Evolutionary conservation across 2,888 invertebrate species (phyloP).

Genomic region (Netelia virgata): DNA sequence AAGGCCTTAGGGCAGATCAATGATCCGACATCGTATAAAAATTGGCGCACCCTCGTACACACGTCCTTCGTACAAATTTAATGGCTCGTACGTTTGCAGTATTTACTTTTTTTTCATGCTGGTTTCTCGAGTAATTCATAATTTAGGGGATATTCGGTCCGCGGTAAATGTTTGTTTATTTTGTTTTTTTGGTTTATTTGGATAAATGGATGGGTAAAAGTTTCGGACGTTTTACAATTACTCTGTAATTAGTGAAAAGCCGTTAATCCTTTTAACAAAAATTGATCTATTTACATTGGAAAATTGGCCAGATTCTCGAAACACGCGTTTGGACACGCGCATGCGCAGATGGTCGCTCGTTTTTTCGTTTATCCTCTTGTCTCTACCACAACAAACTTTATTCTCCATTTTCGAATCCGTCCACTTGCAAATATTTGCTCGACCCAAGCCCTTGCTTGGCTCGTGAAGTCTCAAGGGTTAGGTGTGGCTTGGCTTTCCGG

Average conservation of each 20-base stretch:
- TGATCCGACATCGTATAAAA: background rate
- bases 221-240: too few relatives aligned
- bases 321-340: background rate
- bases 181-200: too few relatives aligned
- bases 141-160: background rate
- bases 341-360: conserved; percentile 1
- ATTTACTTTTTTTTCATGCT: background rate
- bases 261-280: too few relatives aligned
- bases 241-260: too few relatives aligned
- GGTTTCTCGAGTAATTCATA: background rate
- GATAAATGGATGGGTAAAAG: too few relatives aligned
- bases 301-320: background rate
- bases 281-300: too few relatives aligned
- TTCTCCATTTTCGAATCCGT: conserved; percentile 47
- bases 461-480: conserved; percentile 3
- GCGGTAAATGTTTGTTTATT: too few relatives aligned
- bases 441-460: conserved; percentile 17
- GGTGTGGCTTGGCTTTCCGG: background rate
- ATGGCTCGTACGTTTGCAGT: background rate
- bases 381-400: conserved; percentile 35
- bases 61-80: background rate
- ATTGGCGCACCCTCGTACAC: background rate
- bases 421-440: conserved; percentile 56
- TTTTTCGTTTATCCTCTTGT: conserved; percentile 5
- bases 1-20: conserved; percentile 1